Evolutionary conservation across 2,797 vertebrate species (phyloP), one percentile per base, ranked within the genome.

Genomic region (Neoniphon sammara): DNA sequence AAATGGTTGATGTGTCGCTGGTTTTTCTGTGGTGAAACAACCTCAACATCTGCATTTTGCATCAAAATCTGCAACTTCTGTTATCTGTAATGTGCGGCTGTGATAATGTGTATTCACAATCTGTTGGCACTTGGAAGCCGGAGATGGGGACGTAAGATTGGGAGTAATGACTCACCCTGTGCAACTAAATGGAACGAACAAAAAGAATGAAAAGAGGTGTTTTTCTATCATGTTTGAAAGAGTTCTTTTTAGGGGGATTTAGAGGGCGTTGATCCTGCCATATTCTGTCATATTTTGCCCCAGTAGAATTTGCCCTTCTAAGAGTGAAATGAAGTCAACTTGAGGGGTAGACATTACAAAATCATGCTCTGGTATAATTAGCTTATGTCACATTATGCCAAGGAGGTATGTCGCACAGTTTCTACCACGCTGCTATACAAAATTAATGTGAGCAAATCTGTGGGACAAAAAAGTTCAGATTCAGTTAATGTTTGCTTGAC

Each of bases 171-270:
- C 27, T 70, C 54, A 27, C 23, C 39, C 18, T 8, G 21, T n/a
- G n/a, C 17, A 63, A 17, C 12, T 46, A 4, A 46, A 46, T 46
- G 44, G 15, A 46, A 46, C 4, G 44, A 46, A 71, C 71, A 54
- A 47, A 12, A 20, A 20, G 27, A 66, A 72, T 71, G 20, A 66
- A n/a, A 70, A 15, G 54, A 54, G 58, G 3, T 77, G 39, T 67
- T 68, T 79, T 50, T 75, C 34, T 66, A 21, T 56, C 65, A 58
- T 27, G 56, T 18, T 34, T 60, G 27, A 54, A 71, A 62, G 30
- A 39, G 42, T 60, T 4, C 14, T 62, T 30, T 62, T 30, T 36
- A 39, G 25, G 66, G 30, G 49, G 55, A 27, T 27, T 59, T 73
- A 30, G 34, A 36, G 34, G 34, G 34, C 34, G 9, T 7, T 1